Evolutionary conservation across 2,113 vertebrate species (phyloP).

Genomic region (Lampris incognitus): DNA sequence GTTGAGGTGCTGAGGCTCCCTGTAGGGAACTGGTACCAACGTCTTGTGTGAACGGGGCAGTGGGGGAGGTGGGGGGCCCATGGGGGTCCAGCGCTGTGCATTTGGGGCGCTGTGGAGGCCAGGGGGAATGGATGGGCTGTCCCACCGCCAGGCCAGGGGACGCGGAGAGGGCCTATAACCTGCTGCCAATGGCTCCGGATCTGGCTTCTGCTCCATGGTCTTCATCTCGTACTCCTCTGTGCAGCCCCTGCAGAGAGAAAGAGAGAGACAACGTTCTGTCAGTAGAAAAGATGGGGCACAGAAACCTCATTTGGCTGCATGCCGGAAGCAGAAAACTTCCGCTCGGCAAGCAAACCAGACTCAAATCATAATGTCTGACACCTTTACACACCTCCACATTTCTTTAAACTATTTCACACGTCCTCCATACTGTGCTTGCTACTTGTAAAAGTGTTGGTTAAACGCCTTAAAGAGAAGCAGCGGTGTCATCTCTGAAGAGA

Average conservation of each 20-base stretch:
- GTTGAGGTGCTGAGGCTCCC: slow-evolving; percentile 86
- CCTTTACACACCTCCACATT: neutral
- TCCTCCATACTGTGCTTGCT: neutral
- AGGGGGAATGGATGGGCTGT: slow-evolving; percentile 81
- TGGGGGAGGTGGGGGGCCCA: slow-evolving; percentile 73
- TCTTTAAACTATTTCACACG: neutral
- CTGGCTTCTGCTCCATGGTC: slow-evolving; percentile 85
- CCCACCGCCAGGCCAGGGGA: slow-evolving; percentile 87
- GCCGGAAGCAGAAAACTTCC: too few relatives aligned
- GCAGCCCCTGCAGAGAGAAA: slow-evolving; percentile 85
- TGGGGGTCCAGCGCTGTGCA: slow-evolving; percentile 82
- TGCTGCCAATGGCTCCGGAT: slow-evolving; percentile 81
- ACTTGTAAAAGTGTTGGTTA: neutral
- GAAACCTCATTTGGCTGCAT: too few relatives aligned
- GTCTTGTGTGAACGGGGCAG: slow-evolving; percentile 82
- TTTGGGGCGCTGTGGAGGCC: slow-evolving; percentile 79
- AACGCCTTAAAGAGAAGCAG: neutral
- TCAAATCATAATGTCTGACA: too few relatives aligned
- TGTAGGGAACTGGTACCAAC: slow-evolving; percentile 82
- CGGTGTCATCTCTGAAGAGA: neutral
- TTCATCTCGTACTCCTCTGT: slow-evolving; percentile 90
- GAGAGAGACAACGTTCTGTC: neutral
- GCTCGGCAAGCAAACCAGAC: neutral
- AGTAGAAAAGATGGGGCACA: neutral
- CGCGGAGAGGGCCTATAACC: slow-evolving; percentile 87